Percentiles rank a stretch among this genome's conserved stretches.
Evolutionary conservation across 1,140 invertebrate genomes (phyloP).

Genomic region (Tetragnatha versicolor): DNA sequence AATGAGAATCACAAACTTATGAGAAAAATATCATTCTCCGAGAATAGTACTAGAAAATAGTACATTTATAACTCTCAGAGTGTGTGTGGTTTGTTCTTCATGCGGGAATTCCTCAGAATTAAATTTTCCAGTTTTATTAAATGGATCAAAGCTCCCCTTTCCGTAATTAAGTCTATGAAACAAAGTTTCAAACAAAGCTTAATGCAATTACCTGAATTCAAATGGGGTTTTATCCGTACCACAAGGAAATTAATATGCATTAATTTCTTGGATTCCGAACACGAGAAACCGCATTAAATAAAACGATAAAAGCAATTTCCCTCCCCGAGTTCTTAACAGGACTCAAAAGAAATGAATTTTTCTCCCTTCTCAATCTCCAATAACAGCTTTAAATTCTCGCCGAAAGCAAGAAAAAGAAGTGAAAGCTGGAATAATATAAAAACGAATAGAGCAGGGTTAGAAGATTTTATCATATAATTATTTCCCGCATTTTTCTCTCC

Average conservation of each 20-base stretch:
- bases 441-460: constrained; percentile 27
- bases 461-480: constrained; percentile 51
- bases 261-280: neutral
- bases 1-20: too few species aligned
- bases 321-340: neutral
- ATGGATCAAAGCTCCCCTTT: too few species aligned
- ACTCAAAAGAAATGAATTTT: constrained; percentile 27
- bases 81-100: too few species aligned
- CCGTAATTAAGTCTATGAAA: too few species aligned
- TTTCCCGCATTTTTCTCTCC: constrained; percentile 47
- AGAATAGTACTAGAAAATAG: too few species aligned
- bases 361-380: neutral
- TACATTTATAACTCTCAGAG: too few species aligned
- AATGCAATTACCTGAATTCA: too few species aligned
- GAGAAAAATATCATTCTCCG: too few species aligned
- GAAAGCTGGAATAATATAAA: constrained; percentile 45
- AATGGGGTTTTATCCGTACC: too few species aligned
- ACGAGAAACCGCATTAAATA: constrained; percentile 3
- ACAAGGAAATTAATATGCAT: constrained; percentile 22
- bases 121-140: too few species aligned
- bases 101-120: too few species aligned
- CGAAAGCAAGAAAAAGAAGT: constrained; percentile 19
- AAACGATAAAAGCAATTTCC: neutral
- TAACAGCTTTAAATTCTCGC: constrained; percentile 38
- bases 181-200: too few species aligned